These are phyloP conservation scores for Anoplolepis gracilipes DNA, from an alignment of 1,140 invertebrate species.

Conservation along the genomic window DNA sequence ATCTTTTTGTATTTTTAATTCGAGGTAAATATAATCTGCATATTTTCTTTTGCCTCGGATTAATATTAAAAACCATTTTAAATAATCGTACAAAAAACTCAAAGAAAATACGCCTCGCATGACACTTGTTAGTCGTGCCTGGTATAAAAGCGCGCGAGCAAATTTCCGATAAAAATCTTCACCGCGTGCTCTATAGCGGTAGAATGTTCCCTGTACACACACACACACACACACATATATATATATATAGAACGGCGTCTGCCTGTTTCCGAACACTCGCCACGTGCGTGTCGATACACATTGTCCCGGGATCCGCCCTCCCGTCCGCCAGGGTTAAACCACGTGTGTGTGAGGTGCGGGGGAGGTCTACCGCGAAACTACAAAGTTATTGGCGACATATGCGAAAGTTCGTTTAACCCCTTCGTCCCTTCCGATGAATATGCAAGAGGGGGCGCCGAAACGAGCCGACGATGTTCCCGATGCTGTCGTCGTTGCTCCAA, in stretches of 20 bases:
- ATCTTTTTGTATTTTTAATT: background rate
- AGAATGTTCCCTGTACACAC: background rate
- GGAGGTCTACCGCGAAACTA: constrained; percentile 59
- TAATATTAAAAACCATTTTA: too few species aligned
- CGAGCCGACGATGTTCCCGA: constrained; percentile 80
- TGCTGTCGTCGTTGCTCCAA: constrained; percentile 56
- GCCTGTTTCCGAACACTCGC: constrained; percentile 30
- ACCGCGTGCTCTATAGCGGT: background rate
- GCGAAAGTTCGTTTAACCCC: constrained; percentile 65
- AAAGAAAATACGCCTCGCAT: too few species aligned
- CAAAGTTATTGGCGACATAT: constrained; percentile 78
- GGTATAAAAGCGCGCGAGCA: background rate
- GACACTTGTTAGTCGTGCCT: background rate
- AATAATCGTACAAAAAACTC: too few species aligned
- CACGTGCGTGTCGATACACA: constrained; percentile 43
- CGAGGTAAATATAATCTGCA: too few species aligned
- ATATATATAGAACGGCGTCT: background rate
- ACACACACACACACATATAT: too few species aligned
- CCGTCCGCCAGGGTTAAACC: constrained; percentile 30
- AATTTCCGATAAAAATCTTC: constrained; percentile 23
- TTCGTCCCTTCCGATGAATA: constrained; percentile 77
- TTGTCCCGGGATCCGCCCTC: constrained; percentile 36
- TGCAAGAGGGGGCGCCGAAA: constrained; percentile 76
- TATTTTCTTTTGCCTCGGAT: too few species aligned
- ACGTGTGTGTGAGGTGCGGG: constrained; percentile 42